Base-by-base conservation (phyloP, 1,140 invertebrate species). In the Anastrepha ludens region DNA sequence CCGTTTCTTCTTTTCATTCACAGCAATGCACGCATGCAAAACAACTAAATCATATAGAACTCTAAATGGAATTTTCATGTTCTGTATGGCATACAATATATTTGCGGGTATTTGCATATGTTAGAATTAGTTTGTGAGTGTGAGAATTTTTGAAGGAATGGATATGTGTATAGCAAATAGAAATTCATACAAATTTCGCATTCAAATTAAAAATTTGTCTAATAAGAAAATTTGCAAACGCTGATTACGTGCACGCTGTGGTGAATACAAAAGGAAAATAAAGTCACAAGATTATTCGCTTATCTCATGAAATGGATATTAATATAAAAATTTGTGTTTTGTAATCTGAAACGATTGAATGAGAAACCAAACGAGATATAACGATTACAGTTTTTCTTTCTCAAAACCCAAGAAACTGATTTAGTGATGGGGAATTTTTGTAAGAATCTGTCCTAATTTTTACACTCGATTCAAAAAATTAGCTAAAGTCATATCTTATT, bases 201-300 rank as follows among this genome's bases (percentile, higher is more conserved):
- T 55, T 55, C 74, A 81, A 81, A 81, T 81, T 55, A 81, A 81
- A 39, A 81, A 81, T 81, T 81, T 50, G 74, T 55, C 74, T 81
- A 81, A 81, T 81, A 81, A 81, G 74, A 81, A 81, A 81, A 81
- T 81, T 55, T 81, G 47, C 74, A 81, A 50, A 50, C 74, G 47
- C 47, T 78, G 74, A 78, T 55, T 55, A n/a, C 74, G 74, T 78
- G 9, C 50, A 78, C 74, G 64, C 64, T 20, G 47, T 44, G 47
- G n/a, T 50, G n/a, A 55, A 50, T 78, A n/a, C n/a, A 20, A 29
- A 78, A n/a, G 60, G 60, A n/a, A 62, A 62, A 17, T 62, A 58
- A 58, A 58, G 13, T 8, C 7, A 8, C 55, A 58, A 58, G 55
- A 13, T 13, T 58, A 13, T 58, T 29, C 29, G 29, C 29, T 29